Evolutionary conservation across 2,797 vertebrate genomes (phyloP).

Genomic region (Momotus momota): DNA sequence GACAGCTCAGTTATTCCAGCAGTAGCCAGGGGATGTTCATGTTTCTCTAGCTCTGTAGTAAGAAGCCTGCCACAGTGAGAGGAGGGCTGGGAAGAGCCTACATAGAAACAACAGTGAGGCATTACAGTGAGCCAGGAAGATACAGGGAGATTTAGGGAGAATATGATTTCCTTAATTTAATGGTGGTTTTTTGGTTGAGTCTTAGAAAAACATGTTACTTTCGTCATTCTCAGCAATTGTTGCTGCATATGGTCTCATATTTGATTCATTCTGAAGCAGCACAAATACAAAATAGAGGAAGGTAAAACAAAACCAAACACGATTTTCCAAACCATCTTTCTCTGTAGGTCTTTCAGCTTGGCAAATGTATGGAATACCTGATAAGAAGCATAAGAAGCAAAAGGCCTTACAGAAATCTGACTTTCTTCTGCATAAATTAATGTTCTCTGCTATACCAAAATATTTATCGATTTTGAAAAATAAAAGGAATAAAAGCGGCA

Average conservation of each 20-base stretch:
- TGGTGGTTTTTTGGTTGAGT: not conserved
- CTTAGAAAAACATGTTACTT: not conserved
- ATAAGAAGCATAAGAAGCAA: not conserved
- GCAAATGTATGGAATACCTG: not conserved
- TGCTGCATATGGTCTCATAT: constrained; percentile 14
- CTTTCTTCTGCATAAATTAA: constrained; percentile 2
- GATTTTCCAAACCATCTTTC: not conserved
- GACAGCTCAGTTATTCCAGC: not conserved
- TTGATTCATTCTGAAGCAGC: constrained; percentile 25
- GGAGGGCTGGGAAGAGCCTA: not conserved
- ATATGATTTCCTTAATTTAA: not conserved
- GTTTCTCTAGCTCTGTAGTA: not conserved
- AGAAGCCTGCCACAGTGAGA: not conserved
- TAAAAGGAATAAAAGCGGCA: not conserved
- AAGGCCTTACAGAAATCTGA: not conserved
- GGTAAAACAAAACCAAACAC: rapidly evolving
- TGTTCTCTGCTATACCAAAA: not conserved
- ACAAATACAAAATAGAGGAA: not conserved
- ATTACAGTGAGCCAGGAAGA: not conserved
- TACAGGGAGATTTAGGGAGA: not conserved
- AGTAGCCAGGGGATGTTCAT: not conserved
- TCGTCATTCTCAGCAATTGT: constrained; percentile 1
- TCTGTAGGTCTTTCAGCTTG: not conserved
- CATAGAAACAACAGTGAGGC: not conserved
- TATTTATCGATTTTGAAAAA: constrained; percentile 17